These are phyloP conservation scores for Synchiropus splendidus DNA, from an alignment of 2,113 vertebrate species.

Conservation along the genomic window DNA sequence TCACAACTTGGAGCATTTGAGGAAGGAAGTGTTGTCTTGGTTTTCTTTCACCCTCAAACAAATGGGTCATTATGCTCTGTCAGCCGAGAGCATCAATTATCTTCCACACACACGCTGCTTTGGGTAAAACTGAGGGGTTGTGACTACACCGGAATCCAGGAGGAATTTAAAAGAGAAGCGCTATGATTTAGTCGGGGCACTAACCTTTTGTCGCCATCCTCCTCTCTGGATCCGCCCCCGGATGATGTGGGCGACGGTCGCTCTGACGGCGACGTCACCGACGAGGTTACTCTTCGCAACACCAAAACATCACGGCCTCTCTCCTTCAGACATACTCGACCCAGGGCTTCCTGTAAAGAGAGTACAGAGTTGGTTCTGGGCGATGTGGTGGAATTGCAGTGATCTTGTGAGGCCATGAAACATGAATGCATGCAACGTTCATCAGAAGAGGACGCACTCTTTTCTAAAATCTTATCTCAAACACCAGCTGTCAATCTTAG, in stretches of 20 bases:
- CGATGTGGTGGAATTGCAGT: too few relatives aligned
- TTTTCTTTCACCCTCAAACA: conserved; percentile 37
- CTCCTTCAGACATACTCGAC: conserved; percentile 76
- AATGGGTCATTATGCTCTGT: conserved; percentile 43
- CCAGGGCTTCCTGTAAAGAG: conserved; percentile 65
- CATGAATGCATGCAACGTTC: too few relatives aligned
- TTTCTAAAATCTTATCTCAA: too few relatives aligned
- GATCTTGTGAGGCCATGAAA: too few relatives aligned
- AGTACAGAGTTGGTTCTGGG: too few relatives aligned
- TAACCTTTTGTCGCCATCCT: conserved; percentile 66
- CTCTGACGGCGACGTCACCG: conserved; percentile 63
- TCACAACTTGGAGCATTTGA: background rate
- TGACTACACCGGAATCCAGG: conserved; percentile 3
- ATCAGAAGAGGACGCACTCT: too few relatives aligned
- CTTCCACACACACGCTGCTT: conserved; percentile 4
- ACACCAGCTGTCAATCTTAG: too few relatives aligned
- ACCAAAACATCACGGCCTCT: conserved; percentile 81
- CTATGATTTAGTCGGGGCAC: conserved; percentile 30
- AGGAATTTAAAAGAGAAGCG: conserved; percentile 1
- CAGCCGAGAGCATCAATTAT: conserved; percentile 41
- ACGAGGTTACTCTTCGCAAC: conserved; percentile 75
- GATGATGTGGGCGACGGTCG: conserved; percentile 74
- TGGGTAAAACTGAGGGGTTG: conserved; percentile 6
- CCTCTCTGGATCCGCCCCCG: conserved; percentile 60
- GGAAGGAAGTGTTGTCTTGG: conserved; percentile 6